Evolutionary conservation across 2,113 vertebrate species (phyloP).

Genomic region (Trochalopteron elliotii): DNA sequence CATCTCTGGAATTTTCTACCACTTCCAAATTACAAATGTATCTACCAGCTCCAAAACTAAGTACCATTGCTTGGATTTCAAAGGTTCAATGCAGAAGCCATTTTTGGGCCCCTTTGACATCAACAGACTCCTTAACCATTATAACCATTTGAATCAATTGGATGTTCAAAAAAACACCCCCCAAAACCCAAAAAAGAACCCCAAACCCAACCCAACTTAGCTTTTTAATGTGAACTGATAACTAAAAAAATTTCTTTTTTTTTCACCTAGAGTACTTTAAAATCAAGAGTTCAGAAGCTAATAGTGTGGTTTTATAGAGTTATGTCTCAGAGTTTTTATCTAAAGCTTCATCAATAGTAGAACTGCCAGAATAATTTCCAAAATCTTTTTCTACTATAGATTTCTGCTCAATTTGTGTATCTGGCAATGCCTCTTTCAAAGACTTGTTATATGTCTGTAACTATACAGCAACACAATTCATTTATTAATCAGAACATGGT

Average conservation of each 20-base stretch:
- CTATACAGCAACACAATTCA: fast-evolving
- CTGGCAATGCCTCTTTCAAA: not conserved
- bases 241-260: not conserved
- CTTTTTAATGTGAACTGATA: not conserved
- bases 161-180: not conserved
- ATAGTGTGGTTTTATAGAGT: not conserved
- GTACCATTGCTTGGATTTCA: not conserved
- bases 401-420: not conserved
- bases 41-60: not conserved
- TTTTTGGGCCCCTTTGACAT: not conserved
- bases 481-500: not conserved
- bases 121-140: not conserved
- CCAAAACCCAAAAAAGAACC: not conserved
- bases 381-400: not conserved
- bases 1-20: not conserved
- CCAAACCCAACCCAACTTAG: too few relatives aligned
- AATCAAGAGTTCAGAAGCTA: not conserved
- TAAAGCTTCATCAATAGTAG: not conserved
- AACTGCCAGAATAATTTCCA: not conserved
- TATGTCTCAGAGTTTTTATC: not conserved
- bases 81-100: not conserved
- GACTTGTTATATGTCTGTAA: not conserved
- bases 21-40: not conserved
- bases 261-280: not conserved
- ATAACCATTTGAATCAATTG: not conserved